Base-by-base conservation (phyloP, 2,113 vertebrate species). In the Acinonyx jubatus region DNA sequence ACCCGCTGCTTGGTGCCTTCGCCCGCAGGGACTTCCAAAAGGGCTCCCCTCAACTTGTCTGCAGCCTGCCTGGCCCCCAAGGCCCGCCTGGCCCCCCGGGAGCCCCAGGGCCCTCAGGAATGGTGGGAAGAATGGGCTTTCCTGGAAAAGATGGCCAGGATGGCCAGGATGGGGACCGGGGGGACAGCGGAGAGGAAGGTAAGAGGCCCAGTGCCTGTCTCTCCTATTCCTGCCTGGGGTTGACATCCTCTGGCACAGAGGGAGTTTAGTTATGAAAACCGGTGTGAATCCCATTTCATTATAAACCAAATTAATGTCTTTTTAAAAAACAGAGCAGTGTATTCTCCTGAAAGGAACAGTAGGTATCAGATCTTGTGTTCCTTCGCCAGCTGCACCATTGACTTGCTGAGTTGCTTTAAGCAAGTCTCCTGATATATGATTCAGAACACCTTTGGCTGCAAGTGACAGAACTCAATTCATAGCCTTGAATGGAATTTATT, bases 141-240 rank as follows among this genome's bases (percentile, higher is more conserved):
- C 99, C 99, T 0, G 99, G 99, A 29, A 99, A 98, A 96, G 99
- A 99, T 2, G 99, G 99, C 89, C 98, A 98, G 41, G 99, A 99
- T 7, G 99, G 99, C 68, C 98, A 98, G 68, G 99, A 99, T 0
- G 99, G 99, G 18, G 99, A 99, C 33, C 99, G 98, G 66, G 99
- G 99, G 23, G 98, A 98, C 65, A 99, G 98, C 0, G 99, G 99
- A 31, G 98, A 99, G 1, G 98, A 98, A 99, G 99, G 99, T 99
- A 99, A 96, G 98, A 48, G 61, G 69, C 21, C 82, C 25, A 27
- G 6, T 0, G 0, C 48, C 74, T 83, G 74, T n/a, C 9, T 25
- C 57, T 76, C 31, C 61, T 36, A 13, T 38, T 36, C 31, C 81
- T 36, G 21, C 74, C 19, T 29, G 25, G 12, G 19, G 9, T 8